These are phyloP conservation scores for Archocentrus centrarchus DNA, from an alignment of 2,113 vertebrate species.

Conservation along the genomic window DNA sequence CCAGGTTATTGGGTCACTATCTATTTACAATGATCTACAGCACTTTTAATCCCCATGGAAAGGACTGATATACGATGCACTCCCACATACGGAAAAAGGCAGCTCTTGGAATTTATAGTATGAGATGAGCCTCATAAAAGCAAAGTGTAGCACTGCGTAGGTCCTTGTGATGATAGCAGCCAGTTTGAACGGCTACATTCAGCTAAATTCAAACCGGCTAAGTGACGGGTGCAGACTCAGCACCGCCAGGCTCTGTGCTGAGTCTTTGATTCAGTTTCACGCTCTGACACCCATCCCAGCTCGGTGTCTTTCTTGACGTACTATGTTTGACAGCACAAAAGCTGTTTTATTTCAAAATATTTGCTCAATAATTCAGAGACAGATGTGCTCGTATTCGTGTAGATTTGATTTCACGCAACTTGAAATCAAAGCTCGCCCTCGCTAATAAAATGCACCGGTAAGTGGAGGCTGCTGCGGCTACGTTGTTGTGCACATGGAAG, in stretches of 20 bases:
- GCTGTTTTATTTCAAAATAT: conserved; percentile 78
- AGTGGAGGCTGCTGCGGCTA: conserved; percentile 62
- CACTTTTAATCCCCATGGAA: conserved; percentile 16
- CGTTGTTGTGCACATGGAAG: conserved; percentile 67
- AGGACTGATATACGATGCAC: not conserved
- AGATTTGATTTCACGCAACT: conserved; percentile 72
- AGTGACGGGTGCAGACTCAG: conserved; percentile 24
- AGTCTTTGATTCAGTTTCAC: conserved; percentile 45
- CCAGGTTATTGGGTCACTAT: conserved; percentile 37
- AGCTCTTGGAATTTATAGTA: no score
- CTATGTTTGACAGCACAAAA: conserved; percentile 70
- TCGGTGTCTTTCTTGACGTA: conserved; percentile 50
- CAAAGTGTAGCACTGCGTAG: not conserved
- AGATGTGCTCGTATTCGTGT: conserved; percentile 69
- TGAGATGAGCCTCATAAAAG: no score
- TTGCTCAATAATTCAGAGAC: conserved; percentile 75
- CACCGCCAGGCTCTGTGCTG: not conserved
- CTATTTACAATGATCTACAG: conserved; percentile 24
- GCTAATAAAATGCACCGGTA: conserved; percentile 59
- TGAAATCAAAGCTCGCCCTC: conserved; percentile 57
- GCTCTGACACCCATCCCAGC: conserved; percentile 44
- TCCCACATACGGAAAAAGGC: not conserved
- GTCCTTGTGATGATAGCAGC: conserved; percentile 12
- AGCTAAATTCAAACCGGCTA: conserved; percentile 10
- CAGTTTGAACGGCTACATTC: conserved; percentile 19